phyloP scores from a whole-genome alignment of 2,113 vertebrate species.

The Embiotoca jacksoni region DNA sequence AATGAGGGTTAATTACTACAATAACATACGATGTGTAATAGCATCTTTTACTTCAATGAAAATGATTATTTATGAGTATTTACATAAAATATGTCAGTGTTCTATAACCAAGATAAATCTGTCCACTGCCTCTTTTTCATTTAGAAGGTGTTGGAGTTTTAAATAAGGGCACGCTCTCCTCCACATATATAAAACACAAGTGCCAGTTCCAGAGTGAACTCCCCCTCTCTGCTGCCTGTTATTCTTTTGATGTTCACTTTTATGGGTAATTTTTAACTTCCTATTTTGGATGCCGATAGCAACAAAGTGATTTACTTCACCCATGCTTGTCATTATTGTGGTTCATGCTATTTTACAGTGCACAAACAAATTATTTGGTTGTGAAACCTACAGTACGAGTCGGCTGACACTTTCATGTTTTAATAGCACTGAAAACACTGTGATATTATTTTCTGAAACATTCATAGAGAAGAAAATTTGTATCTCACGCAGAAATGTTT shows the following conservation, averaged over 20 bases:
- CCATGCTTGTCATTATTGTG: conserved; percentile 11
- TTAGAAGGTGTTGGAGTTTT: conserved; percentile 65
- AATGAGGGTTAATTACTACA: neutral
- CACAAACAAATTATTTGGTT: conserved; percentile 10
- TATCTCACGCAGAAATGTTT: conserved; percentile 21
- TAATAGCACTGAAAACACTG: neutral
- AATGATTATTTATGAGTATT: neutral
- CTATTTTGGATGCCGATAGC: conserved; percentile 40
- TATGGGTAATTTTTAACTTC: conserved; percentile 61
- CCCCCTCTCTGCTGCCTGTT: conserved; percentile 43
- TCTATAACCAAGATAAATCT: neutral
- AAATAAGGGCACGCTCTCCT: conserved; percentile 47
- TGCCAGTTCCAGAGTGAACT: conserved; percentile 34
- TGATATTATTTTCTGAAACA: neutral
- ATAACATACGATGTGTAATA: neutral
- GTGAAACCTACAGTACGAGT: neutral
- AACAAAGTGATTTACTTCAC: conserved; percentile 26
- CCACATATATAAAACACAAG: conserved; percentile 35
- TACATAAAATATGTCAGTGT: neutral
- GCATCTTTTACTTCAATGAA: too few relatives aligned
- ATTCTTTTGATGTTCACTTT: conserved; percentile 74
- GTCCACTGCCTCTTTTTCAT: conserved; percentile 22
- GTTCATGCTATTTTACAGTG: conserved; percentile 1
- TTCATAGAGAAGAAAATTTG: conserved; percentile 1
- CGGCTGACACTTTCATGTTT: neutral